These are phyloP conservation scores for Abrostola triplasia DNA, from an alignment of 2,888 invertebrate species.

Conservation along the genomic window DNA sequence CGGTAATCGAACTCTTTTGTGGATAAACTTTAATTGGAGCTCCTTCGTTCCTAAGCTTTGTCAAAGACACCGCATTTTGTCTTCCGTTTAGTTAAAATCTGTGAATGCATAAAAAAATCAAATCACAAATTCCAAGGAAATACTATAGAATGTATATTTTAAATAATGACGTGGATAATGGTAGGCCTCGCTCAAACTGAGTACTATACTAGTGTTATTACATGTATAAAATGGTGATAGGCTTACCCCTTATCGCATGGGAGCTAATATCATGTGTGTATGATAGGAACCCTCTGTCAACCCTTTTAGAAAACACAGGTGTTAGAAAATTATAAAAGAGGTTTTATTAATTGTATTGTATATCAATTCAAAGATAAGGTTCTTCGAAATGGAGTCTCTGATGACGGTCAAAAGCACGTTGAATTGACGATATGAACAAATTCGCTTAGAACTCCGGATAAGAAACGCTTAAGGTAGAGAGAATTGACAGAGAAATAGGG, in stretches of 20 bases:
- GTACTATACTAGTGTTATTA: not conserved
- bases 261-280: not conserved
- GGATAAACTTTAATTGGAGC: not conserved
- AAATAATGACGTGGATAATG: no score
- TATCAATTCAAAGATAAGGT: no score
- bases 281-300: not conserved
- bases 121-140: no score
- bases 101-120: no score
- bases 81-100: not conserved
- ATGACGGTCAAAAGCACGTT: no score
- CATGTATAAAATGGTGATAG: not conserved
- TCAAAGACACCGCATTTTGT: not conserved
- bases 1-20: constrained; percentile 15
- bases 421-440: no score
- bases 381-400: no score
- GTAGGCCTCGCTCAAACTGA: not conserved
- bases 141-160: no score
- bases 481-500: no score
- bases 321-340: not conserved
- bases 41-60: not conserved
- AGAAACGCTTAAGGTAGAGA: no score
- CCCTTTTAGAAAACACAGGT: not conserved
- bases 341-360: not conserved
- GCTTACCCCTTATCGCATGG: not conserved
- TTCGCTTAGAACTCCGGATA: no score